Evolutionary conservation across 2,888 invertebrate species (phyloP).

Genomic region (Chironomus riparius): DNA sequence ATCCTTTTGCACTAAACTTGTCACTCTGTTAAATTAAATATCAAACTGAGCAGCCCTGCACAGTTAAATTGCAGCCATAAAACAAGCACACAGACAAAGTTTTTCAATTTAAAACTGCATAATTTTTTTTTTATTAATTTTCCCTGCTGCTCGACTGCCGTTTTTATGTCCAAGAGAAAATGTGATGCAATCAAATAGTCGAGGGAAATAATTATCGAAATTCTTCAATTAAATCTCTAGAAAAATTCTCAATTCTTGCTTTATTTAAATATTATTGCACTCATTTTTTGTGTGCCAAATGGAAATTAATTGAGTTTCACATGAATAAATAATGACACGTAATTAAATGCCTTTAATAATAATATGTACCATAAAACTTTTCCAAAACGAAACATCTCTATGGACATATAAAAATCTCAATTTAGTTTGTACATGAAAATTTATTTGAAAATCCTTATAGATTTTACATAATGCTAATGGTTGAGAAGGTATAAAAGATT

Average conservation of each 20-base stretch:
- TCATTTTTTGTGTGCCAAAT: not conserved
- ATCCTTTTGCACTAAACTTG: no score
- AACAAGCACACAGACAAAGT: no score
- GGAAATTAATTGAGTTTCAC: conserved; percentile 23
- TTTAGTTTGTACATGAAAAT: not conserved
- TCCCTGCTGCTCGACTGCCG: no score
- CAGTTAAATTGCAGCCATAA: no score
- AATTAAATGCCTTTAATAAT: conserved; percentile 23
- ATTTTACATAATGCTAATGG: not conserved
- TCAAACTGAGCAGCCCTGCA: not conserved
- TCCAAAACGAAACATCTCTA: not conserved
- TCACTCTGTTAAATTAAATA: no score
- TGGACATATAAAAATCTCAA: not conserved
- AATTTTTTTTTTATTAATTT: no score
- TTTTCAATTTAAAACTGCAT: no score
- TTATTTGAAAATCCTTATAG: not conserved
- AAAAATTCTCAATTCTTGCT: no score
- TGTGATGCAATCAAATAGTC: not conserved
- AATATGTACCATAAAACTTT: not conserved
- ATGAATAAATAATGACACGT: conserved; percentile 24
- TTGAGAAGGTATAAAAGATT: not conserved
- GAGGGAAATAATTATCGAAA: conserved; percentile 15
- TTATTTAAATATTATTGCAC: not conserved
- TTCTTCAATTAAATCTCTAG: conserved; percentile 1
- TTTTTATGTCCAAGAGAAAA: not conserved